Conservation (phyloP, 2,888 invertebrate species). For the Copidosoma aretas region DNA sequence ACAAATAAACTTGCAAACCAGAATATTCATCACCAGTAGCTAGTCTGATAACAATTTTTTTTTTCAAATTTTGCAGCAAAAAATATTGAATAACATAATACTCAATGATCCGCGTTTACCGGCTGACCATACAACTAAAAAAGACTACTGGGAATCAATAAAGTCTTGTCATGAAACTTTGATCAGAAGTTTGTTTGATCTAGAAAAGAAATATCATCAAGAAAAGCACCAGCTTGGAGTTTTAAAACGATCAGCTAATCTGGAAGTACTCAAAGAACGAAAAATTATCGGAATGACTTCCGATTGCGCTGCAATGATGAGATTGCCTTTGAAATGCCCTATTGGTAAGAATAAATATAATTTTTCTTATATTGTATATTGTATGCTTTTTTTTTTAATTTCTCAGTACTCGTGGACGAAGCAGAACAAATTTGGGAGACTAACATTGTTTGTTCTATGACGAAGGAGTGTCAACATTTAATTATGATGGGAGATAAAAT, state of each 20-base stretch:
- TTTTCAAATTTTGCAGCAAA: neutral
- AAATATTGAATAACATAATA: neutral
- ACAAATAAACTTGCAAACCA: too few species aligned
- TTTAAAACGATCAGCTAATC: neutral
- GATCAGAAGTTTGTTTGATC: neutral
- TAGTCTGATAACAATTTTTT: too few species aligned
- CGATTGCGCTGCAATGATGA: constrained; percentile 5
- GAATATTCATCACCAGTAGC: too few species aligned
- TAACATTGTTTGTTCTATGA: constrained; percentile 17
- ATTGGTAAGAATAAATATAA: constrained; percentile 8
- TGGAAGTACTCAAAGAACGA: neutral
- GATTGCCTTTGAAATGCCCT: neutral
- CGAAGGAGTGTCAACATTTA: constrained; percentile 12
- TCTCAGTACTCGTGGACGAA: constrained; percentile 24
- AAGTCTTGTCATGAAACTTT: neutral
- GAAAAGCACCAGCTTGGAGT: neutral
- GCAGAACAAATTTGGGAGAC: constrained; percentile 24
- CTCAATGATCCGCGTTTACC: neutral
- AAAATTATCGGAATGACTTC: constrained; percentile 10
- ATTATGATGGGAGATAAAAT: constrained; percentile 26
- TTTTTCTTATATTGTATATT: neutral
- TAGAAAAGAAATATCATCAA: neutral
- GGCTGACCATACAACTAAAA: neutral
- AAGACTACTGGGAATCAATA: neutral
- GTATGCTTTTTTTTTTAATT: too few species aligned